Evolutionary conservation across 2,888 invertebrate genomes (phyloP).

Genomic region (Ecdyonurus torrentis): DNA sequence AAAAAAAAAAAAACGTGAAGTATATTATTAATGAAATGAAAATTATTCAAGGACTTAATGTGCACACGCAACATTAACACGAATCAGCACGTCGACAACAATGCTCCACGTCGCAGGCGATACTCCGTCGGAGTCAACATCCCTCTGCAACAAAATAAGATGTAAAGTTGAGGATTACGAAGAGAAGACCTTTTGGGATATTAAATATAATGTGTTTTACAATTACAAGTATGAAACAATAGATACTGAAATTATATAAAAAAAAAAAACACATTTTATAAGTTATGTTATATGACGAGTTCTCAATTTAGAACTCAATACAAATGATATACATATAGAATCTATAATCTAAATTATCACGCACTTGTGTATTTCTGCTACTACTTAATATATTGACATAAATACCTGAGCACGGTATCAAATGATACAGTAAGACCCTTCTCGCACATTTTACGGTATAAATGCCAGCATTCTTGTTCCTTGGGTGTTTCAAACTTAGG

Average conservation of each 20-base stretch:
- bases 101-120: constrained; percentile 28
- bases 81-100: constrained; percentile 2
- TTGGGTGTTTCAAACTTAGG: constrained; percentile 34
- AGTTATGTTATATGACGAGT: background rate
- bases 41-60: background rate
- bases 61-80: background rate
- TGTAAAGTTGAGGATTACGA: too few relatives aligned
- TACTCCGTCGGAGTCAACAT: constrained; percentile 57
- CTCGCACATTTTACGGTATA: constrained; percentile 47
- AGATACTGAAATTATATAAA: background rate
- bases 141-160: constrained; percentile 30
- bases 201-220: too few relatives aligned
- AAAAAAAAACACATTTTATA: background rate
- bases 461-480: constrained; percentile 48
- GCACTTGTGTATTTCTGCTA: too few relatives aligned
- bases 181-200: too few relatives aligned
- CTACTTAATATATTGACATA: too few relatives aligned
- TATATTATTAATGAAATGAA: background rate
- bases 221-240: background rate
- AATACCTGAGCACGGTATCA: constrained; percentile 42
- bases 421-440: constrained; percentile 49
- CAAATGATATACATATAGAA: background rate
- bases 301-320: background rate
- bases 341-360: too few relatives aligned
- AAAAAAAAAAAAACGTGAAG: too few relatives aligned